Base-by-base conservation (phyloP, 1,140 invertebrate genomes). In the Bradysia coprophila region DNA sequence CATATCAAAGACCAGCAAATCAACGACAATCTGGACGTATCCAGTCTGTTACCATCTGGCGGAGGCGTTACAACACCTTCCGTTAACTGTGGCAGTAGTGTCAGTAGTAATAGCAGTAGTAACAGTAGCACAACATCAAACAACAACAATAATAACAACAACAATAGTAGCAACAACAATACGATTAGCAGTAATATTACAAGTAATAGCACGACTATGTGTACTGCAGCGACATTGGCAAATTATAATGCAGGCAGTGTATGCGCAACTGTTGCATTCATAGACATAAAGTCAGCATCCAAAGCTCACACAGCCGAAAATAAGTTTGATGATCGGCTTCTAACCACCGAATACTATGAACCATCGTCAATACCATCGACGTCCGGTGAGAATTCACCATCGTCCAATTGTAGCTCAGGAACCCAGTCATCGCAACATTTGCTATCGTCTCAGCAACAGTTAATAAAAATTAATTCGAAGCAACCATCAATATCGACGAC, bases 271-370 rank as follows among this genome's bases (percentile, higher is more conserved):
- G 86, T 93, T 61, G 86, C 88, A 57, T 93, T 93, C 72, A 91
- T 91, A 75, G 90, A 94, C 73, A 93, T 93, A 69, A 90, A 88
- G 67, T 91, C 87, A 53, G 89, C 90, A 53, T 76, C 85, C 51
- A 93, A 92, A 68, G 89, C 89, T 41, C 84, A 91, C 62, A 80
- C 80, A 62, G 76, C 76, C 50, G 87, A 92, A 57, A 85, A 91
- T 63, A 83, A 80, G 52, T 64, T 93, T 62, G 85, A 89, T 61
- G 81, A 89, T 52, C 68, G 81, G 54, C 73, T 76, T 47, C 73
- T 92, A 61, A 84, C 81, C 59, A 92, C 88, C 48, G 82, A 89
- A 59, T 94, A 93, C 69, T 90, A 92, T 69, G 87, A 92, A 62
- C 87, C 87, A 48, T 72, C 75, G 47, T 75, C 78, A 52, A 76